phyloP scores from a whole-genome alignment of 2,888 invertebrate genomes.

The Hirtodrosophila histrioides region DNA sequence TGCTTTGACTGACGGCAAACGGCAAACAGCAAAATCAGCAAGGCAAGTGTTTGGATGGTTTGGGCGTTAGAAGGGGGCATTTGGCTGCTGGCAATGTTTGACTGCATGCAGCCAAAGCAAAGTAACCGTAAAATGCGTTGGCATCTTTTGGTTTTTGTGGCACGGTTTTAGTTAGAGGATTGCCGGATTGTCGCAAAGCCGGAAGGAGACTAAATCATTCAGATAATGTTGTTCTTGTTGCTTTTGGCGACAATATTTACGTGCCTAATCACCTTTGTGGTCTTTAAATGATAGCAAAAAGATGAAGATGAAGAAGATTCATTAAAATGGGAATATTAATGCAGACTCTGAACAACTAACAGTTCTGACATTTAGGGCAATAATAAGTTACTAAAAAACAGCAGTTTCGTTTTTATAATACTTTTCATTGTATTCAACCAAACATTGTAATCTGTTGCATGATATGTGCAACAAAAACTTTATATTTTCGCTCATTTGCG shows the following conservation, averaged over 20 bases:
- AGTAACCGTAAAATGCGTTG: constrained; percentile 54
- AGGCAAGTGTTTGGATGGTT: background rate
- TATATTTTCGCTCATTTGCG: background rate
- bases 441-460: constrained; percentile 13
- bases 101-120: constrained; percentile 26
- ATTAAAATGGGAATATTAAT: no score
- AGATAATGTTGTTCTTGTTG: constrained; percentile 24
- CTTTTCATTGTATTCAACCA: background rate
- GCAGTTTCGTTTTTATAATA: no score
- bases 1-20: constrained; percentile 42
- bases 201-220: constrained; percentile 27
- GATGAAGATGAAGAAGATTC: no score
- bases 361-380: no score
- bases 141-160: constrained; percentile 27
- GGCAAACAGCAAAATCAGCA: constrained; percentile 21
- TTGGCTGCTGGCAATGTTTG: constrained; percentile 13
- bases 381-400: no score
- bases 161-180: constrained; percentile 22
- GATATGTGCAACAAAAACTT: constrained; percentile 8
- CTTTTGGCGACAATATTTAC: constrained; percentile 24
- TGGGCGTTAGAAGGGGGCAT: background rate
- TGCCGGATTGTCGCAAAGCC: constrained; percentile 27
- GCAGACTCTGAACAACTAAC: no score
- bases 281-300: constrained; percentile 18
- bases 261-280: constrained; percentile 24